Conservation (phyloP, 2,888 invertebrate genomes). For the Euzophera pinguis region DNA sequence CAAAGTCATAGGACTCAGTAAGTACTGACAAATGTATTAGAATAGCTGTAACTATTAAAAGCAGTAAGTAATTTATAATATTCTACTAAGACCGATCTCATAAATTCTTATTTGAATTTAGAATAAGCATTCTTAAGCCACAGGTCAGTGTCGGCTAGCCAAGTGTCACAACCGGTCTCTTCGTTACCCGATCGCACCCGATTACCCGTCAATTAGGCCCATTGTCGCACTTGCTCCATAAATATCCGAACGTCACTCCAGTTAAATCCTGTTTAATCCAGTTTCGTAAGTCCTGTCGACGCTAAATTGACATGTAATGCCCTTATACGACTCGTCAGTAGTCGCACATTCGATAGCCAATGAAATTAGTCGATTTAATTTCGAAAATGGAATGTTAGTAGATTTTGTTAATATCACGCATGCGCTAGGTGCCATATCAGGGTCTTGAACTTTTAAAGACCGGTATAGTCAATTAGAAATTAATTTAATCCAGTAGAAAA, state of each 20-base stretch:
- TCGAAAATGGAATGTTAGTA: neutral
- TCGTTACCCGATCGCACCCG: conserved; percentile 55
- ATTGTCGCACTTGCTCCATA: conserved; percentile 62
- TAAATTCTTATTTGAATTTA: neutral
- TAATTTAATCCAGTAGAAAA: too few species aligned
- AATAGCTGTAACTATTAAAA: too few species aligned
- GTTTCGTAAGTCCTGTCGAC: conserved; percentile 20
- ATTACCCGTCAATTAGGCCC: conserved; percentile 70
- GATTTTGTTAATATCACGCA: too few species aligned
- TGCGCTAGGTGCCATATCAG: too few species aligned
- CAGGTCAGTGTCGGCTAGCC: conserved; percentile 8
- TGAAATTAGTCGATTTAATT: conserved; percentile 18
- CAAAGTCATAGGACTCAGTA: too few species aligned
- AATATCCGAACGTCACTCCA: conserved; percentile 53
- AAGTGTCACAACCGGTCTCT: conserved; percentile 41
- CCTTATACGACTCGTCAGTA: conserved; percentile 33
- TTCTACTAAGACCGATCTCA: too few species aligned
- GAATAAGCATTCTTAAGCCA: neutral
- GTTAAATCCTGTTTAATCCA: conserved; percentile 34
- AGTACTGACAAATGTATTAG: too few species aligned
- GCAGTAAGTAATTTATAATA: too few species aligned
- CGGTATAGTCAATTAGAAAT: too few species aligned
- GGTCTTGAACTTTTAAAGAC: too few species aligned
- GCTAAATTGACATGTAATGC: conserved; percentile 31
- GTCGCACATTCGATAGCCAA: conserved; percentile 28